Percentiles rank a stretch among this genome's conserved stretches.
Evolutionary conservation across 2,888 invertebrate genomes (phyloP).

Genomic region (Amblyteles armatorius): DNA sequence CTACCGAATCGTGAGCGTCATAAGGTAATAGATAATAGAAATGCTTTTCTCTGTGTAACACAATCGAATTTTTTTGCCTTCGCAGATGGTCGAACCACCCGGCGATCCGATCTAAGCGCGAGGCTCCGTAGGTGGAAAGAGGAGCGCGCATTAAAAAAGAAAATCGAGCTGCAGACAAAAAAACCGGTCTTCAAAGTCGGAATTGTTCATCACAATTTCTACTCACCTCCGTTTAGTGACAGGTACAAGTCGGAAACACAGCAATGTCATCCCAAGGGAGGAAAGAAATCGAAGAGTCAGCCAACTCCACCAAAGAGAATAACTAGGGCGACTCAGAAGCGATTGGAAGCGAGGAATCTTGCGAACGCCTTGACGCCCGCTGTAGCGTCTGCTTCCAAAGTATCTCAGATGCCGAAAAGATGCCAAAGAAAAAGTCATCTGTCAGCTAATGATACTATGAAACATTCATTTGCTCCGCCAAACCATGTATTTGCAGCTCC

Average conservation of each 20-base stretch:
- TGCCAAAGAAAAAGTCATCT: not conserved
- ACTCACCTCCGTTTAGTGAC: slow-evolving; percentile 72
- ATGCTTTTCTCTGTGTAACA: not conserved
- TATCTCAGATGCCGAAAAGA: no score
- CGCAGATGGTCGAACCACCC: slow-evolving; percentile 41
- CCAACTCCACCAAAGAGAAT: slow-evolving; percentile 69
- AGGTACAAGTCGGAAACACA: slow-evolving; percentile 1
- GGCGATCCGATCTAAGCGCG: not conserved
- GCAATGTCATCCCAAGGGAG: slow-evolving; percentile 51
- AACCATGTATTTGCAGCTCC: slow-evolving; percentile 86
- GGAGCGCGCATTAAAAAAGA: slow-evolving; percentile 71
- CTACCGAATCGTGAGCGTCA: no score
- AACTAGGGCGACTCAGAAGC: slow-evolving; percentile 79
- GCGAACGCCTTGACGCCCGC: not conserved
- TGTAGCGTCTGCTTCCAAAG: no score
- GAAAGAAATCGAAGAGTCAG: not conserved
- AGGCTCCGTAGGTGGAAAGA: slow-evolving; percentile 75
- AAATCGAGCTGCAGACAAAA: slow-evolving; percentile 70
- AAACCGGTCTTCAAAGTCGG: slow-evolving; percentile 79
- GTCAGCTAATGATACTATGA: slow-evolving; percentile 49
- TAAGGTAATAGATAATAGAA: not conserved
- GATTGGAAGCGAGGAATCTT: slow-evolving; percentile 73
- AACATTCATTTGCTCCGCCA: slow-evolving; percentile 86
- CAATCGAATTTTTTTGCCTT: not conserved
- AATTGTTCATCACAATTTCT: slow-evolving; percentile 76